Conservation (phyloP, 2,797 vertebrate species). For the Sphaeramia orbicularis region DNA sequence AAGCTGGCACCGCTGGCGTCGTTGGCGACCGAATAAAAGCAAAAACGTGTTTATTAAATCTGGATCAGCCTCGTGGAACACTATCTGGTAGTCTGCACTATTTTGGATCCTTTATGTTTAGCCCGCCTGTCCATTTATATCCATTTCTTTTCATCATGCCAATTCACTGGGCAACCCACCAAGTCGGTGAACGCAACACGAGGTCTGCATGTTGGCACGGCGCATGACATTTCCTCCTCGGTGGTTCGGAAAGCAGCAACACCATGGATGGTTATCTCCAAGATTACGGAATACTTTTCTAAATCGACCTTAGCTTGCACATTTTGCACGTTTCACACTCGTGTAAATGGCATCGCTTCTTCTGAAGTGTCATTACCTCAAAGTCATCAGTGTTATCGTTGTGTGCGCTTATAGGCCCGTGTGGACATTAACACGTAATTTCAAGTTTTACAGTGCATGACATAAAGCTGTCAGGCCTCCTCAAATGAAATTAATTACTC, state of each 20-base stretch:
- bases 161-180: conserved; percentile 26
- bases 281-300: conserved; percentile 2
- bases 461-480: conserved; percentile 73
- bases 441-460: conserved; percentile 72
- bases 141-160: conserved; percentile 4
- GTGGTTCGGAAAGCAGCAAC: conserved; percentile 10
- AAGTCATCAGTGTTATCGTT: conserved; percentile 27
- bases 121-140: conserved; percentile 18
- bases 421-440: conserved; percentile 60
- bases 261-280: conserved; percentile 11
- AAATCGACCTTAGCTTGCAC: background rate
- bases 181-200: background rate
- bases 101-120: conserved; percentile 8
- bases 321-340: background rate
- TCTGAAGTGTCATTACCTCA: conserved; percentile 31
- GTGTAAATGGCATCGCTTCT: background rate
- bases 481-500: conserved; percentile 37
- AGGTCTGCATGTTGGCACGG: conserved; percentile 11
- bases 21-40: background rate
- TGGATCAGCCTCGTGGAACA: background rate
- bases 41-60: background rate
- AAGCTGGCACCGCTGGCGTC: too few relatives aligned
- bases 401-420: conserved; percentile 1
- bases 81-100: background rate
- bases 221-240: conserved; percentile 14